Base-by-base conservation (phyloP, 1,140 invertebrate genomes). In the Ericerus pela region DNA sequence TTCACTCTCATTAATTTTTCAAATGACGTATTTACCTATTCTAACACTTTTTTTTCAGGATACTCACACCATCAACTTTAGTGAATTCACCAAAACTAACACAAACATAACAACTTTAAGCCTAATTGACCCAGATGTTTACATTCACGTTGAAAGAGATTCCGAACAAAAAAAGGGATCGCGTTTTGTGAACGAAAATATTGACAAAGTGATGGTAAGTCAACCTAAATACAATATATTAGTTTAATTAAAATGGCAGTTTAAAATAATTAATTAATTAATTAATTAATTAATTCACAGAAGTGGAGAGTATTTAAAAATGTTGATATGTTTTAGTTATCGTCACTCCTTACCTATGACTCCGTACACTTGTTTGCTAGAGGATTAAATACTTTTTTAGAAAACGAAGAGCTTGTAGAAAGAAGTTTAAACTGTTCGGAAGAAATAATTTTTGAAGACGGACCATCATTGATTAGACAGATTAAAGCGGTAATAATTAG, bases 321-420 rank as follows among this genome's bases (percentile, higher is more conserved):
- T 54, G 11, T 29, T 51, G 11, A 27, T 64, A 62, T 61, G 58
- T 73, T 74, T 22, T 74, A 94, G 86, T 93, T 90, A 57, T 88
- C 95, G 72, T 91, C 89, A 5, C 90, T 92, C 2, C 71, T 97
- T 37, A 88, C 95, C 77, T 96, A 95, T 67, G 94, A 97, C 67
- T 91, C 92, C 2, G 90, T 96, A 26, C 80, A 86, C 68, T 72
- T 96, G 51, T 96, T 96, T 66, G 85, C 90, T n/a, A 88, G 85
- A 70, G 91, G 91, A 0, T 72, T 96, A 14, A 82, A 92, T 64
- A 51, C 22, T 3, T 33, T 14, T n/a, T 29, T 36, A 26, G 31
- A 26, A 53, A 14, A 30, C 33, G 22, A 27, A 11, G 18, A 6
- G 16, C 20, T 26, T 27, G 22, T 8, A 47, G 10, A 16, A 55